Conservation (phyloP, 2,888 invertebrate species). For the Drosophila kuntzei region DNA sequence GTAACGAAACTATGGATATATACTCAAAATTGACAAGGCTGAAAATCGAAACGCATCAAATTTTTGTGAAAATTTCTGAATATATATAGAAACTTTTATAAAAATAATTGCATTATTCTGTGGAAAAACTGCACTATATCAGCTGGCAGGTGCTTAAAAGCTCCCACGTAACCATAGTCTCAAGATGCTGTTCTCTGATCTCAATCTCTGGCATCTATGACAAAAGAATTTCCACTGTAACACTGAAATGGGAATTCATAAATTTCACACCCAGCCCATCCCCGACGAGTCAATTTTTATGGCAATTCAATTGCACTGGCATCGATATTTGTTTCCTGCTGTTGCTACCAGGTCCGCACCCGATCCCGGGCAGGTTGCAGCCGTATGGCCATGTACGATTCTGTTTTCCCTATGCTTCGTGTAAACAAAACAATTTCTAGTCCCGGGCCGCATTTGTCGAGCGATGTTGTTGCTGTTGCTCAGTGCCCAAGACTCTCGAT, state of each 20-base stretch:
- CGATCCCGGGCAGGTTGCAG: conserved; percentile 62
- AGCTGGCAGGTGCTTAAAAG: conserved; percentile 66
- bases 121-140: conserved; percentile 58
- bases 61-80: conserved; percentile 16
- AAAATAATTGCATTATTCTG: conserved; percentile 34
- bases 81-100: conserved; percentile 16
- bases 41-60: not conserved
- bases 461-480: conserved; percentile 3
- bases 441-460: conserved; percentile 69
- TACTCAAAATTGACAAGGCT: not conserved
- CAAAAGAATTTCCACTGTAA: conserved; percentile 29
- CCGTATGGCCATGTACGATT: conserved; percentile 70
- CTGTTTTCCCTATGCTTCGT: conserved; percentile 46
- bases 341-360: conserved; percentile 25
- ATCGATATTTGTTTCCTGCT: conserved; percentile 73
- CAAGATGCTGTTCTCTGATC: conserved; percentile 21
- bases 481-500: conserved; percentile 40
- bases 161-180: conserved; percentile 39
- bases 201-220: conserved; percentile 44
- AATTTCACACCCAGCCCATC: conserved; percentile 50
- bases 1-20: not conserved
- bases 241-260: conserved; percentile 55
- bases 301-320: conserved; percentile 74
- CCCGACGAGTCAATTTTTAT: conserved; percentile 57
- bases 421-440: conserved; percentile 61